A percentile compares a stretch with the other conserved stretches of the same genome.
Evolutionary conservation across 2,888 invertebrate genomes (phyloP).

Genomic region (Ditula angustiorana): DNA sequence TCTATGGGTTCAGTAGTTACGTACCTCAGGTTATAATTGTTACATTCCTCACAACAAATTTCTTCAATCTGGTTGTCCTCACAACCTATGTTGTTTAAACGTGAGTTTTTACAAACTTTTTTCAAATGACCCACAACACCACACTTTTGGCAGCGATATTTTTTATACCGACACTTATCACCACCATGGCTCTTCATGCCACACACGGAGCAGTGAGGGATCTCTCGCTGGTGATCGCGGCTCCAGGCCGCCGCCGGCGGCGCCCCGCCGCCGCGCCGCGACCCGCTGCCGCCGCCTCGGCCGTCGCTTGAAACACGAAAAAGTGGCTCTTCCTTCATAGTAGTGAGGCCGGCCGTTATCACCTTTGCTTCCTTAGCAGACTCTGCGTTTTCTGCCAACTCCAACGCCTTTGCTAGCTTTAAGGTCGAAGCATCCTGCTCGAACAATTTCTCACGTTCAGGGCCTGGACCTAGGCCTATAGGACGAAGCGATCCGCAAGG

Average conservation of each 20-base stretch:
- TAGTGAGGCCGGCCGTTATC: not conserved
- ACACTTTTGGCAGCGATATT: constrained; percentile 43
- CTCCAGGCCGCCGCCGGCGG: not conserved
- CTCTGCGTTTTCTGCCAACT: constrained; percentile 36
- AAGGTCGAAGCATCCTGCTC: constrained; percentile 33
- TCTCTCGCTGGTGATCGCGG: not conserved
- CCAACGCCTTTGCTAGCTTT: constrained; percentile 37
- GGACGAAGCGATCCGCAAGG: constrained; percentile 44
- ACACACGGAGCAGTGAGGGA: constrained; percentile 37
- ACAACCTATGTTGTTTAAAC: not conserved
- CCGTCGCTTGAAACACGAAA: constrained; percentile 26
- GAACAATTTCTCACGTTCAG: constrained; percentile 41
- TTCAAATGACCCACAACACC: constrained; percentile 45
- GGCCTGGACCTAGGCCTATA: constrained; percentile 41
- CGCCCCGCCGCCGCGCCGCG: not conserved
- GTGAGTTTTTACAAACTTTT: constrained; percentile 42
- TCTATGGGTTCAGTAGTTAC: not conserved
- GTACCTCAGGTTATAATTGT: not conserved
- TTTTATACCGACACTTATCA: constrained; percentile 42
- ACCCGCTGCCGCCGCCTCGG: not conserved
- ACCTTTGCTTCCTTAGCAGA: constrained; percentile 23
- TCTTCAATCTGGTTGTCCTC: not conserved
- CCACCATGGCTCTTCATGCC: constrained; percentile 39
- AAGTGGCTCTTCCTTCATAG: constrained; percentile 41
- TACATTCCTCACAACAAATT: not conserved